A percentile compares a stretch with the other conserved stretches of the same genome.
Conservation (phyloP, 1,140 invertebrate species). For the Musca domestica region DNA sequence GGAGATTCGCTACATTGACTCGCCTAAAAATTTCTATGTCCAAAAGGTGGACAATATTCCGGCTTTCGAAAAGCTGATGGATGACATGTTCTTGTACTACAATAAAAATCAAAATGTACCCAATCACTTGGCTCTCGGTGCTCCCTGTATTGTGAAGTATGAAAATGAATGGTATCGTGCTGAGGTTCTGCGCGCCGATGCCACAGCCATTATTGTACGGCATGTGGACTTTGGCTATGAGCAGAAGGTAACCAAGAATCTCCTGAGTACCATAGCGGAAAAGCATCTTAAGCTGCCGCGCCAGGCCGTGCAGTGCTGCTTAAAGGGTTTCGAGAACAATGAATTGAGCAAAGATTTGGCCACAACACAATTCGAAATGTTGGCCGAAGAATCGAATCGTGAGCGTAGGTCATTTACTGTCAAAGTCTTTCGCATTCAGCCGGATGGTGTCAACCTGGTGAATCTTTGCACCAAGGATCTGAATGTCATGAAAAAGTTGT, state of each 20-base stretch:
- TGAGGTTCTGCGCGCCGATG: constrained; percentile 56
- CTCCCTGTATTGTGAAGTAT: constrained; percentile 72
- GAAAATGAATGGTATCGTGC: constrained; percentile 75
- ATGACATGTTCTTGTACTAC: constrained; percentile 49
- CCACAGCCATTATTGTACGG: constrained; percentile 42
- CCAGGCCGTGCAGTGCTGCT: constrained; percentile 72
- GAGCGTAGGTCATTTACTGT: constrained; percentile 56
- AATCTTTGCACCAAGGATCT: constrained; percentile 44
- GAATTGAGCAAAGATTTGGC: constrained; percentile 41
- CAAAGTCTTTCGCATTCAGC: constrained; percentile 57
- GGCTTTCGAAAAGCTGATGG: constrained; percentile 55
- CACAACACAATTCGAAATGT: constrained; percentile 51
- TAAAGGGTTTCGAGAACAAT: constrained; percentile 52
- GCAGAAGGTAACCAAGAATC: constrained; percentile 60
- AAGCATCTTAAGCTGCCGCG: constrained; percentile 65
- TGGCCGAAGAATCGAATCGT: constrained; percentile 49
- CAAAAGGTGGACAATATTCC: constrained; percentile 63
- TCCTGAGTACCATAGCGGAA: constrained; percentile 63
- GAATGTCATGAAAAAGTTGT: constrained; percentile 50
- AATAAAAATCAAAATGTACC: constrained; percentile 52
- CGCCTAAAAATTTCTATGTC: constrained; percentile 69
- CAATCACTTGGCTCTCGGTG: constrained; percentile 57
- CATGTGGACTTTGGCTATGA: constrained; percentile 79
- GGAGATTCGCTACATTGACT: constrained; percentile 68
- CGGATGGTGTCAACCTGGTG: constrained; percentile 55